phyloP scores from a whole-genome alignment of 2,797 vertebrate species.

The Sebastes steindachneri region DNA sequence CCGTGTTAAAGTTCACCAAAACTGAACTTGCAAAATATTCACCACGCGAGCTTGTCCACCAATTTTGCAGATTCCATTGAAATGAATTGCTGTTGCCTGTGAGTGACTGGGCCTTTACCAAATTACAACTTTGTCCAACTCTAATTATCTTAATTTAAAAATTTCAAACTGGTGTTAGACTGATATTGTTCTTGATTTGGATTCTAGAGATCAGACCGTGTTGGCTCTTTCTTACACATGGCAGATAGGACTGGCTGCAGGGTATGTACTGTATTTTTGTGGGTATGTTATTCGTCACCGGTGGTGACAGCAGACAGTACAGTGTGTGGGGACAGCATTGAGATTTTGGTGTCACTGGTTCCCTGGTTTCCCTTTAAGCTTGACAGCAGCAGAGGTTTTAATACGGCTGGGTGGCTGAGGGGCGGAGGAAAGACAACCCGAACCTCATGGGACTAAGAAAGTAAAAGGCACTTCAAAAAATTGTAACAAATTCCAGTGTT shows the following conservation, averaged over 20 bases:
- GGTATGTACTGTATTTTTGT: background rate
- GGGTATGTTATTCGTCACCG: background rate
- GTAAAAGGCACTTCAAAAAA: conserved; percentile 86
- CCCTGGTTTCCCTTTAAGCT: conserved; percentile 79
- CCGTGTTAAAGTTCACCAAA: background rate
- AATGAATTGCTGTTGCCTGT: background rate
- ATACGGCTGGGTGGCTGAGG: conserved; percentile 40
- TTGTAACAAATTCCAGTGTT: conserved; percentile 77
- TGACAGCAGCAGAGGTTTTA: conserved; percentile 74
- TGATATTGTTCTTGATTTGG: background rate
- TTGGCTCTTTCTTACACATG: conserved; percentile 1
- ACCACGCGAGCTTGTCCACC: background rate
- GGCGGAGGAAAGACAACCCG: conserved; percentile 53
- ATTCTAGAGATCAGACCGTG: background rate
- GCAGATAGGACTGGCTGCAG: background rate
- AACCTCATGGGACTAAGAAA: conserved; percentile 74
- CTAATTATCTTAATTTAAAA: background rate
- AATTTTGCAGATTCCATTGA: background rate
- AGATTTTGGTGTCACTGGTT: conserved; percentile 80
- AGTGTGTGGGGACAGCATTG: conserved; percentile 62
- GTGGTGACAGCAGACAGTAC: conserved; percentile 13
- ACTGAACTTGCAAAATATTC: background rate
- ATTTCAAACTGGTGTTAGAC: background rate
- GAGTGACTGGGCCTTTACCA: conserved; percentile 4
- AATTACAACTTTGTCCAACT: background rate